These are phyloP conservation scores for Ictidomys tridecemlineatus DNA, from an alignment of 2,113 vertebrate genomes.

Conservation along the genomic window DNA sequence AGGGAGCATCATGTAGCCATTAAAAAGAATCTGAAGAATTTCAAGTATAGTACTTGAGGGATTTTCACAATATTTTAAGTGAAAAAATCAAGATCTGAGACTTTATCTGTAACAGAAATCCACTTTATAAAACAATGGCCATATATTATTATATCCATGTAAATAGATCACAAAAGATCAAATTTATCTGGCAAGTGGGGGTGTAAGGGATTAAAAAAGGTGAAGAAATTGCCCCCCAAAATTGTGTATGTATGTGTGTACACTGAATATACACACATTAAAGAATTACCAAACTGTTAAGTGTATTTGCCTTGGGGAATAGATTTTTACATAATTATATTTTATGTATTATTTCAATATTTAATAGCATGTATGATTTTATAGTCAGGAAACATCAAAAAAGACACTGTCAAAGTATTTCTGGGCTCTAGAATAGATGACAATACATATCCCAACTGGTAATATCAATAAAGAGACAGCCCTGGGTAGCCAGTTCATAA, in stretches of 20 bases:
- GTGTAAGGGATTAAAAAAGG: not conserved
- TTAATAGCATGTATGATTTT: not conserved
- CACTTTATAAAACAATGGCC: not conserved
- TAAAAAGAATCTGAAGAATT: conserved; percentile 6
- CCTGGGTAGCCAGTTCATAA: not conserved
- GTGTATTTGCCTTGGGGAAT: not conserved
- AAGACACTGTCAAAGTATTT: conserved; percentile 3
- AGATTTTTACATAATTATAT: not conserved
- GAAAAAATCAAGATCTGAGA: not conserved
- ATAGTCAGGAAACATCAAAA: not conserved
- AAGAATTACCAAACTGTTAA: not conserved
- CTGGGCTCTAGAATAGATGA: not conserved
- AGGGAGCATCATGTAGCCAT: not conserved
- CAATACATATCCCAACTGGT: not conserved
- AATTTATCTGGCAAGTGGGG: not conserved
- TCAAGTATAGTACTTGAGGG: not conserved
- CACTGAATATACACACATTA: not conserved
- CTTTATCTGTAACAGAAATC: not conserved
- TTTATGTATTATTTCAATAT: conserved; percentile 11
- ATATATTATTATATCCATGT: not conserved
- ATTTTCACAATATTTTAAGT: not conserved
- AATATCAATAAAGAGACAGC: not conserved
- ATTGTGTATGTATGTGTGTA: not conserved
- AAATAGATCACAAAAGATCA: not conserved
- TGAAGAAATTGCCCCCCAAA: not conserved